These are phyloP conservation scores for Macaria liturata DNA, from an alignment of 2,888 invertebrate species.

Conservation along the genomic window DNA sequence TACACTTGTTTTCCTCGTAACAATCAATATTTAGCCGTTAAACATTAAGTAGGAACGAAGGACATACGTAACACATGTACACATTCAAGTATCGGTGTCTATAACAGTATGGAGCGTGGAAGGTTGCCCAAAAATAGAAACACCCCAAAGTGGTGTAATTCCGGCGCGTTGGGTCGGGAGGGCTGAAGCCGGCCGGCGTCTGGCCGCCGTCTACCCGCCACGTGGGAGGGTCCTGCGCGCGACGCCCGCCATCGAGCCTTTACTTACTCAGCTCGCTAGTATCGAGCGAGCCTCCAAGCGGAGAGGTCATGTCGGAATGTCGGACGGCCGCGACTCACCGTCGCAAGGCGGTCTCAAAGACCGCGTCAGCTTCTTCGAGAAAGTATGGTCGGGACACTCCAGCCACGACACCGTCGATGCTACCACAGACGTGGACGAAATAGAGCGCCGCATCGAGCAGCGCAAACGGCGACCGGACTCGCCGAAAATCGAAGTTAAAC, in stretches of 20 bases:
- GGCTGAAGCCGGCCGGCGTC: conserved; percentile 45
- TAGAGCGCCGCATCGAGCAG: conserved; percentile 84
- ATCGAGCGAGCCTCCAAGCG: conserved; percentile 77
- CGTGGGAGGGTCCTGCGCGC: conserved; percentile 64
- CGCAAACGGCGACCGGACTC: conserved; percentile 80
- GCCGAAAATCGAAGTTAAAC: conserved; percentile 84
- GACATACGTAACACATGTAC: not conserved
- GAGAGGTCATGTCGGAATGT: conserved; percentile 80
- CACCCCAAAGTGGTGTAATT: conserved; percentile 25
- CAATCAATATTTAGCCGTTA: conserved; percentile 16
- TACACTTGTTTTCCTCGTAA: conserved; percentile 21
- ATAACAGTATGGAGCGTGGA: conserved; percentile 9
- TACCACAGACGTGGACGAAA: conserved; percentile 82
- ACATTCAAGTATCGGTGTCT: conserved; percentile 1
- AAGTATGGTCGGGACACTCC: conserved; percentile 86
- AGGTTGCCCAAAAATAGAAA: conserved; percentile 23
- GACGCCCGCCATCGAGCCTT: conserved; percentile 42
- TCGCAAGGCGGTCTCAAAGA: conserved; percentile 85
- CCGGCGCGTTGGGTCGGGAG: conserved; percentile 30
- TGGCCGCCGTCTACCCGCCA: conserved; percentile 64
- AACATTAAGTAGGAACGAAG: conserved; percentile 5
- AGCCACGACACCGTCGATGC: conserved; percentile 68
- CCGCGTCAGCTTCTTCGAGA: conserved; percentile 91
- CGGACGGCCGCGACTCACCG: conserved; percentile 79
- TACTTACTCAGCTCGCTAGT: conserved; percentile 53